phyloP scores from a whole-genome alignment of 2,113 vertebrate species.

The mouse (Mus musculus) region GRCm39 chr5:106896001-106896500 shows the following conservation, averaged over 20 bases:
- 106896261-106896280: slow-evolving; percentile 6
- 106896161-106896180: not conserved
- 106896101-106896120: not conserved
- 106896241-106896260: not conserved
- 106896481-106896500: slow-evolving; percentile 53
- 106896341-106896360: too few species aligned
- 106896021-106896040: slow-evolving; percentile 30
- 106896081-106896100: not conserved
- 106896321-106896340: not conserved
- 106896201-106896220: not conserved
- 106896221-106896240: not conserved
- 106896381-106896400: not conserved
- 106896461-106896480: not conserved
- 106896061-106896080: not conserved
- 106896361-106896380: not conserved
- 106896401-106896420: slow-evolving; percentile 11
- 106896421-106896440: slow-evolving; percentile 10
- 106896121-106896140: not conserved
- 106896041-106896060: not conserved
- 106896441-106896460: not conserved
- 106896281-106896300: slow-evolving; percentile 34
- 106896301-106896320: slow-evolving; percentile 31
- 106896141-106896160: not conserved
- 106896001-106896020: not conserved
- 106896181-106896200: slow-evolving; percentile 22